Percentiles rank a stretch among this genome's conserved stretches.
phyloP scores from a whole-genome alignment of 2,797 vertebrate genomes.

The Varecia variegata region DNA sequence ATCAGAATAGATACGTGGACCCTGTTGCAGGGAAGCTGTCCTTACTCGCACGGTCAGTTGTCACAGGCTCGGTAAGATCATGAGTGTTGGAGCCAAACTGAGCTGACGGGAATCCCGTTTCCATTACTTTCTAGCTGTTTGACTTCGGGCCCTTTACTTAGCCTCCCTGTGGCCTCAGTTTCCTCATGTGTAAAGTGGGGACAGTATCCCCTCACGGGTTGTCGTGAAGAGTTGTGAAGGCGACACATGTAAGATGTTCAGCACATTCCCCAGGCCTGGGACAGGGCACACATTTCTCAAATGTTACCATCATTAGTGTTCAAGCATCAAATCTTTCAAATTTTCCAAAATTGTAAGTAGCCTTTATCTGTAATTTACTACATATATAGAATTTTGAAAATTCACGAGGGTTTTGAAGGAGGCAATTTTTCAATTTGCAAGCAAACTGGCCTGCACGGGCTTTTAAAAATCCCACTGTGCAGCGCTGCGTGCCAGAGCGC shows the following conservation, averaged over 20 bases:
- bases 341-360: not conserved
- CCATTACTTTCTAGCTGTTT: not conserved
- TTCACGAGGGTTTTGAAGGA: not conserved
- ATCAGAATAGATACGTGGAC: not conserved
- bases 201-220: not conserved
- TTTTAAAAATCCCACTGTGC: not conserved
- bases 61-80: not conserved
- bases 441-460: not conserved
- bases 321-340: not conserved
- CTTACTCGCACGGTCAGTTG: too few species aligned
- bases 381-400: not conserved
- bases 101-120: fast-evolving
- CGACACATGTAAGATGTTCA: not conserved
- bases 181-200: not conserved
- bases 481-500: fast-evolving
- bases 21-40: fast-evolving
- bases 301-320: not conserved
- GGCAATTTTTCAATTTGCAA: not conserved
- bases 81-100: not conserved
- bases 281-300: not conserved
- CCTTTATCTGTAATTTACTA: not conserved
- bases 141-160: not conserved
- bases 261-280: not conserved
- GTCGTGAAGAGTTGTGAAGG: not conserved
- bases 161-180: not conserved